Conservation (phyloP, 2,113 vertebrate genomes). For the Pteropus alecto region DNA sequence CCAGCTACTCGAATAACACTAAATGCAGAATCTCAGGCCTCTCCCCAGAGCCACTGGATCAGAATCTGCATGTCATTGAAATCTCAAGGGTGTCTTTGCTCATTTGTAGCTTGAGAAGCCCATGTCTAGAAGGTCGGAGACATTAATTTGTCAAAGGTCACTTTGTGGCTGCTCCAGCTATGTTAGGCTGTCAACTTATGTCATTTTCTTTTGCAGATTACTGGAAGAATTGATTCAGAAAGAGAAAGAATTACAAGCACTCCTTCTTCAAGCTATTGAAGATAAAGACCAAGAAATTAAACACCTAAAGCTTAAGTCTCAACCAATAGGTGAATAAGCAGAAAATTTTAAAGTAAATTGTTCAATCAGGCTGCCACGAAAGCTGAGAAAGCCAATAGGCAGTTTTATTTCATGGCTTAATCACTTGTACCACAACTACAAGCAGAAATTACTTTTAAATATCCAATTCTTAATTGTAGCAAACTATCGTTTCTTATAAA, state of each 20-base stretch:
- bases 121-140: not conserved
- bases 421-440: not conserved
- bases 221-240: slow-evolving; percentile 94
- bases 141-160: too few relatives aligned
- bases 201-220: slow-evolving; percentile 83
- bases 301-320: slow-evolving; percentile 89
- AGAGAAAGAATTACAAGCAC: slow-evolving; percentile 94
- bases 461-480: not conserved
- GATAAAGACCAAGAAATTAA: slow-evolving; percentile 96
- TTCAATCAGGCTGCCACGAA: slow-evolving; percentile 6
- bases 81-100: not conserved
- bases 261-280: slow-evolving; percentile 95
- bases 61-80: not conserved
- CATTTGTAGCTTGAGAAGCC: not conserved
- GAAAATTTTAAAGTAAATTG: not conserved
- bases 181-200: not conserved
- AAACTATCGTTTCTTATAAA: slow-evolving; percentile 39
- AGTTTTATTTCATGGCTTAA: not conserved
- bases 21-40: not conserved
- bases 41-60: not conserved
- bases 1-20: not conserved
- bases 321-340: slow-evolving; percentile 86
- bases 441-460: slow-evolving; percentile 4
- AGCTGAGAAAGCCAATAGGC: not conserved
- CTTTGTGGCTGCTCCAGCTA: not conserved